These are phyloP conservation scores for Tragelaphus oryx DNA, from an alignment of 2,797 vertebrate species.

Conservation along the genomic window DNA sequence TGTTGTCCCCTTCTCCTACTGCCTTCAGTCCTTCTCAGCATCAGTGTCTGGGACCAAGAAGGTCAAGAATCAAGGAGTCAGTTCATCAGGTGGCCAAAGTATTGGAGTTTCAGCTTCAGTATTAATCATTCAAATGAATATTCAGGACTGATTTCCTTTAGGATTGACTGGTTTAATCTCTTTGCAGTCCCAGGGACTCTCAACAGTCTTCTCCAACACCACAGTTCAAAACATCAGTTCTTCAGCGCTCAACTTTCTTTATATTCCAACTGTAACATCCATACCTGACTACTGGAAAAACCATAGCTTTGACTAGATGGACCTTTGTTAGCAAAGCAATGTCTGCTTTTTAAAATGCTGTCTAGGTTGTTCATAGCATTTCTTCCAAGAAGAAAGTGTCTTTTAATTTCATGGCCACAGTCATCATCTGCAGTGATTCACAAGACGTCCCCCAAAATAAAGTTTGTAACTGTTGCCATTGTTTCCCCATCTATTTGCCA, in stretches of 20 bases:
- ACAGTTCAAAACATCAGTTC: neutral
- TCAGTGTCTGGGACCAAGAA: neutral
- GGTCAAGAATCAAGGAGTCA: neutral
- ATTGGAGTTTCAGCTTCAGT: neutral
- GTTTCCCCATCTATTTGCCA: neutral
- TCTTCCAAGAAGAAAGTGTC: neutral
- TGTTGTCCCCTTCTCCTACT: neutral
- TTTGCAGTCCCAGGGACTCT: neutral
- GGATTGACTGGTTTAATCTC: neutral
- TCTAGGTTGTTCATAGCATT: neutral
- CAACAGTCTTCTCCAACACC: neutral
- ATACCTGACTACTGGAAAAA: neutral
- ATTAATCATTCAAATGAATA: neutral
- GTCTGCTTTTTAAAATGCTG: neutral
- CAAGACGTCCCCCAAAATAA: neutral
- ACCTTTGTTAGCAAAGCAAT: neutral
- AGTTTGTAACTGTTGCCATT: neutral
- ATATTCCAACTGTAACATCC: neutral
- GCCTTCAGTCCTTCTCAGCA: neutral
- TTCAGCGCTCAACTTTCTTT: neutral
- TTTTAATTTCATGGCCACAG: neutral
- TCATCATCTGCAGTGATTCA: neutral
- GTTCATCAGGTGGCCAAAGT: neutral
- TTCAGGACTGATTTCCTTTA: neutral
- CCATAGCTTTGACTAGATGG: neutral